Conservation (phyloP, 2,888 invertebrate species). For the Drosophila diplacantha region DNA sequence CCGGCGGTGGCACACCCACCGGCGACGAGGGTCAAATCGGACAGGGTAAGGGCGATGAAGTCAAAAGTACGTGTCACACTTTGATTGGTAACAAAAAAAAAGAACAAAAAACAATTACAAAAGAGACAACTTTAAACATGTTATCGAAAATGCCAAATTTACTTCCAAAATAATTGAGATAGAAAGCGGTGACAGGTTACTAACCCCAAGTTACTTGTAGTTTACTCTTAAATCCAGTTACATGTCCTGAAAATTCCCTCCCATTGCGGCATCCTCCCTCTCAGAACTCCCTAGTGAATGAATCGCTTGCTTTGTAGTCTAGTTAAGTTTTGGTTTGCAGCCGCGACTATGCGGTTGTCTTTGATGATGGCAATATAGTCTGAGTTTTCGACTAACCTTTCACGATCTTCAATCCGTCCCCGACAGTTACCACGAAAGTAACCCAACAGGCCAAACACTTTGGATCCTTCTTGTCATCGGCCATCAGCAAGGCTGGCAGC, state of each 20-base stretch:
- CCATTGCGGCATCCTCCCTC: neutral
- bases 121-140: constrained; percentile 29
- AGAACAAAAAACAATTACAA: constrained; percentile 35
- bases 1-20: constrained; percentile 87
- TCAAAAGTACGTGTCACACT: constrained; percentile 74
- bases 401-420: constrained; percentile 26
- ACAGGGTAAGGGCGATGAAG: constrained; percentile 81
- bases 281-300: constrained; percentile 14
- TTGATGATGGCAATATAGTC: constrained; percentile 2
- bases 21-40: constrained; percentile 87
- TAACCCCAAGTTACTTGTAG: constrained; percentile 42
- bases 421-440: constrained; percentile 90
- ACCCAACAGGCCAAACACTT: constrained; percentile 93
- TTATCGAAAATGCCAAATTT: constrained; percentile 30
- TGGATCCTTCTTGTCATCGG: constrained; percentile 94
- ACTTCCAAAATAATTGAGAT: constrained; percentile 36
- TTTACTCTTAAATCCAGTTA: constrained; percentile 6
- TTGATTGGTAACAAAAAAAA: constrained; percentile 59
- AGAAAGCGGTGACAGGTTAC: constrained; percentile 74
- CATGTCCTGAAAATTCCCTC: neutral
- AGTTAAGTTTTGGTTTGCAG: constrained; percentile 45
- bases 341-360: constrained; percentile 20
- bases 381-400: constrained; percentile 20
- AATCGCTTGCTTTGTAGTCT: constrained; percentile 55
- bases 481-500: constrained; percentile 97